Percentiles rank a stretch among this genome's conserved stretches.
Evolutionary conservation across 2,797 vertebrate species (phyloP).

Genomic region (Iguana delicatissima): DNA sequence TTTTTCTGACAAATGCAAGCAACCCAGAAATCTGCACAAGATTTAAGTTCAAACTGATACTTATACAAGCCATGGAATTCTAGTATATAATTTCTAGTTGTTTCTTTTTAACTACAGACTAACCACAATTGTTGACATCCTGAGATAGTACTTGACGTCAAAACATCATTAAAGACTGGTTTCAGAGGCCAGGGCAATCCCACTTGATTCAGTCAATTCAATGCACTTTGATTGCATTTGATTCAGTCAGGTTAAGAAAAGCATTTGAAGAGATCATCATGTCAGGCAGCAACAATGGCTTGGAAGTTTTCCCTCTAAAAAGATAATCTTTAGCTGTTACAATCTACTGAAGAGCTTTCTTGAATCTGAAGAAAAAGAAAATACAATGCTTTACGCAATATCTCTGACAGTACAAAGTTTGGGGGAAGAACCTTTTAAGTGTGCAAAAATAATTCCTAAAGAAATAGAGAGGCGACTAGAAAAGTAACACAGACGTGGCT

Average conservation of each 20-base stretch:
- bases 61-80: not conserved
- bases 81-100: conserved; percentile 9
- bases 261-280: not conserved
- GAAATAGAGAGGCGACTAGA: not conserved
- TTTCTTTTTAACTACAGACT: not conserved
- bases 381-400: conserved; percentile 10
- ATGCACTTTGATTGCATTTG: not conserved
- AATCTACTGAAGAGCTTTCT: conserved; percentile 4
- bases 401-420: conserved; percentile 25
- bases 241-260: conserved; percentile 19
- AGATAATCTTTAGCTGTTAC: conserved; percentile 10
- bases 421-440: conserved; percentile 1
- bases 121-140: not conserved
- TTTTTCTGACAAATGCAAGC: not conserved
- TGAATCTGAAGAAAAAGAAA: not conserved
- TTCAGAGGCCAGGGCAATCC: not conserved
- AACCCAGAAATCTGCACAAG: not conserved
- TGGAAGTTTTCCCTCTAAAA: fast-evolving
- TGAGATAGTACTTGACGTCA: not conserved
- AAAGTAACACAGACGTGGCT: not conserved
- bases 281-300: conserved; percentile 14
- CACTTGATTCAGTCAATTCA: conserved; percentile 3
- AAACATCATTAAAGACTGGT: not conserved
- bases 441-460: conserved; percentile 16
- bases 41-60: not conserved